Percentiles rank a stretch among this genome's conserved stretches.
Conservation (phyloP, 2,797 vertebrate species). For the Knipowitschia caucasica region DNA sequence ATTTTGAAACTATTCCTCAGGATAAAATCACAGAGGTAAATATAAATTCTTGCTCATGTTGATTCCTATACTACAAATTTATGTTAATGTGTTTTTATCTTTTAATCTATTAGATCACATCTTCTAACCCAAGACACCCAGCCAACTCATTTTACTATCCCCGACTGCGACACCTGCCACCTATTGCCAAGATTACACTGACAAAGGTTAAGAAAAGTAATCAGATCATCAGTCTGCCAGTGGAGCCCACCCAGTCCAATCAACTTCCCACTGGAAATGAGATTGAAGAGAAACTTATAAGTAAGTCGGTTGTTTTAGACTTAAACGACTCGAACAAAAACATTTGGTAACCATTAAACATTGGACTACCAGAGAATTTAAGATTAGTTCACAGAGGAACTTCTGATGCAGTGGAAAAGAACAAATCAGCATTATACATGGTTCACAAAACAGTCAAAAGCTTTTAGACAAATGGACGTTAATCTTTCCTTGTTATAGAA, state of each 20-base stretch:
- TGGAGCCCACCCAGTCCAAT: conserved; percentile 77
- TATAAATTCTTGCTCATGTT: background rate
- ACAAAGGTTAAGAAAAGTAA: conserved; percentile 83
- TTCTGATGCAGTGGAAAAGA: conserved; percentile 41
- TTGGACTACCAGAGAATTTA: conserved; percentile 38
- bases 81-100: background rate
- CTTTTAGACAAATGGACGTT: background rate
- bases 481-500: background rate
- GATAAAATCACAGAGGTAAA: conserved; percentile 87
- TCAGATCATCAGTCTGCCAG: conserved; percentile 76
- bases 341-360: conserved; percentile 49
- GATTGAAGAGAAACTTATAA: conserved; percentile 81
- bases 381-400: conserved; percentile 31
- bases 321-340: conserved; percentile 14
- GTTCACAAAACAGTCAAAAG: background rate
- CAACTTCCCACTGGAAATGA: conserved; percentile 82
- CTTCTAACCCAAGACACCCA: conserved; percentile 90
- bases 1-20: conserved; percentile 95
- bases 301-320: conserved; percentile 67
- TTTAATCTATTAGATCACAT: conserved; percentile 86
- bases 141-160: conserved; percentile 98
- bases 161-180: conserved; percentile 88
- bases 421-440: conserved; percentile 1
- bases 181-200: conserved; percentile 87
- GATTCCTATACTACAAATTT: background rate